Percentiles rank a stretch among this genome's conserved stretches.
Conservation (phyloP, 2,113 vertebrate species). For the Morone saxatilis region DNA sequence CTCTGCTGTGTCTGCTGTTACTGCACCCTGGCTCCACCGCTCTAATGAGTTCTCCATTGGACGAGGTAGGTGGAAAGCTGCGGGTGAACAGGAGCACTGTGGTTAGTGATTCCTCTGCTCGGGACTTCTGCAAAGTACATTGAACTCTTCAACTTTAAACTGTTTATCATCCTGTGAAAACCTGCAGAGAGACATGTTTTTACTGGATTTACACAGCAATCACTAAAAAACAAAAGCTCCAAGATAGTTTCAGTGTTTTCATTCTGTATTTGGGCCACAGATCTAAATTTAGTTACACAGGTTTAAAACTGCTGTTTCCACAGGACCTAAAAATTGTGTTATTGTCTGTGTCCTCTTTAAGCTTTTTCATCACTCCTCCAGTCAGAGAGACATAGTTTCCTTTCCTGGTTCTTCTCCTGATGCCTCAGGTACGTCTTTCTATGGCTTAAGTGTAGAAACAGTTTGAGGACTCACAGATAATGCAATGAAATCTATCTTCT, state of each 20-base stretch:
- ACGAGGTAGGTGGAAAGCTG: slow-evolving; percentile 79
- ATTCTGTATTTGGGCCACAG: slow-evolving; percentile 3
- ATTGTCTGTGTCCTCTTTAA: slow-evolving; percentile 48
- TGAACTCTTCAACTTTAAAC: slow-evolving; percentile 79
- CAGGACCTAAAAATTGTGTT: slow-evolving; percentile 10
- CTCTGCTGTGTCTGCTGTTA: slow-evolving; percentile 71
- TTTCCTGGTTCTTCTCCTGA: slow-evolving; percentile 60
- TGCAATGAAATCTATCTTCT: not conserved
- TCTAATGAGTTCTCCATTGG: slow-evolving; percentile 73
- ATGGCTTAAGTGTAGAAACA: not conserved
- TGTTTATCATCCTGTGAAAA: slow-evolving; percentile 66
- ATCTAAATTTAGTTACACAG: slow-evolving; percentile 21
- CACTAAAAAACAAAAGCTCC: slow-evolving; percentile 4
- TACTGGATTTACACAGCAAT: slow-evolving; percentile 21
- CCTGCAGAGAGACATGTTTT: slow-evolving; percentile 17
- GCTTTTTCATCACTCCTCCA: slow-evolving; percentile 62
- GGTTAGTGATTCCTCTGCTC: slow-evolving; percentile 56
- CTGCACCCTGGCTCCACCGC: slow-evolving; percentile 57
- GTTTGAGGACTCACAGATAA: not conserved
- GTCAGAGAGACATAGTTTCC: slow-evolving; percentile 45
- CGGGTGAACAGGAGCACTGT: slow-evolving; percentile 44
- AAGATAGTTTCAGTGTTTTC: slow-evolving; percentile 2
- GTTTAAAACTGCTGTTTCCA: slow-evolving; percentile 8
- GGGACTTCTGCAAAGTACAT: slow-evolving; percentile 77
- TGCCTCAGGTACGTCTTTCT: slow-evolving; percentile 67